Conservation (phyloP, 2,113 vertebrate genomes). For the Muscicapa adusta region DNA sequence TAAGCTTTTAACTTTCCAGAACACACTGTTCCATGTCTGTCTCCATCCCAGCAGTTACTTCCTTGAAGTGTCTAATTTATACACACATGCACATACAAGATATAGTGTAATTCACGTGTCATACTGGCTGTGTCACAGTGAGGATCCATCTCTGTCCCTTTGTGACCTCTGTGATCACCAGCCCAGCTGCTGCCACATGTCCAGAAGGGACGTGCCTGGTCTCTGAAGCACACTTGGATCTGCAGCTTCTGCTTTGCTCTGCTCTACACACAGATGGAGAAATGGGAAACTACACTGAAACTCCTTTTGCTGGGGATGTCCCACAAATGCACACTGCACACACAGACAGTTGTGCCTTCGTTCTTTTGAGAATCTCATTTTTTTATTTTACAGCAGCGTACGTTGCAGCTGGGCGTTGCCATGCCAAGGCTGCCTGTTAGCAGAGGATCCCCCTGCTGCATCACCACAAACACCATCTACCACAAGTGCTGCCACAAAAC, state of each 20-base stretch:
- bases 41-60: not conserved
- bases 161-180: not conserved
- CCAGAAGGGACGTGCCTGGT: not conserved
- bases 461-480: not conserved
- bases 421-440: not conserved
- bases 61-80: not conserved
- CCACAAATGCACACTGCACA: not conserved
- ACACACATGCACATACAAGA: not conserved
- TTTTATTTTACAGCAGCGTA: not conserved
- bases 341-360: not conserved
- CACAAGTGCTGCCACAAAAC: not conserved
- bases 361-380: not conserved
- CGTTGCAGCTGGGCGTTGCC: not conserved
- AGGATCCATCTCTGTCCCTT: not conserved
- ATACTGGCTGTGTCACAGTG: not conserved
- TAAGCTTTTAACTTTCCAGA: constrained; percentile 34
- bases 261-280: not conserved
- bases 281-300: not conserved
- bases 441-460: not conserved
- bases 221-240: not conserved
- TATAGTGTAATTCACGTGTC: not conserved
- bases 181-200: not conserved
- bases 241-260: not conserved
- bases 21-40: not conserved
- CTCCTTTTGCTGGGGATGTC: not conserved